Base-by-base conservation (phyloP, 2,797 vertebrate species). In the Rhinichthys osculus region DNA sequence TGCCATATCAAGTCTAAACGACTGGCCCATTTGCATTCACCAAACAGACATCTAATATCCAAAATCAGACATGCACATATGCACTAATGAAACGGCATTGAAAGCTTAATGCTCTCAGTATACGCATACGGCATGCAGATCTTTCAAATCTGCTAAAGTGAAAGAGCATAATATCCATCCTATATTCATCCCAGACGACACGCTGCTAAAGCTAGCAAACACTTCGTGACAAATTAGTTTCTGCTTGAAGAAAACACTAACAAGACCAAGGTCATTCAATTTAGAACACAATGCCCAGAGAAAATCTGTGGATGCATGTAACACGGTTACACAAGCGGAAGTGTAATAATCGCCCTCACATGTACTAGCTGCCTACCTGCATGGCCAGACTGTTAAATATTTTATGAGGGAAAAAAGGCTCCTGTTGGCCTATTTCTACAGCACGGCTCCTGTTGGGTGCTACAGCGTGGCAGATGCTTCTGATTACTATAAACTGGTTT, bases 401-500 rank as follows among this genome's bases (percentile, higher is more conserved):
- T 88, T 82, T 42, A 84, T 62, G 2, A 82, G 59, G 35, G 16
- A 17, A 83, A 71, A 84, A 54, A 50, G 27, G 16, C 64, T 66
- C 64, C 64, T 33, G 30, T 66, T 66, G 27, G 19, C 38, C 81
- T 83, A 86, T 84, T 54, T 59, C 59, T 33, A 35, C 73, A 62
- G n/a, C 71, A 52, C 47, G 8, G 5, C 62, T 66, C 30, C 64
- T 33, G 64, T 19, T 66, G 35, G 30, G 30, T 54, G 67, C 40
- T 50, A 35, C 69, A 69, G 21, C 66, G 44, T 5, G 23, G 77
- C 82, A 89, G 85, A 89, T 85, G 71, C 38, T 38, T 82, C 38
- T 79, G 78, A 86, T 86, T 85, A 86, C 78, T 69, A 44, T 82
- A 78, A 82, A 79, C 67, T 71, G 50, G 47, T 76, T 52, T 66